A percentile compares a stretch with the other conserved stretches of the same genome.
Evolutionary conservation across 2,113 vertebrate genomes (phyloP).

Genomic region (Hiodon tergisus): DNA sequence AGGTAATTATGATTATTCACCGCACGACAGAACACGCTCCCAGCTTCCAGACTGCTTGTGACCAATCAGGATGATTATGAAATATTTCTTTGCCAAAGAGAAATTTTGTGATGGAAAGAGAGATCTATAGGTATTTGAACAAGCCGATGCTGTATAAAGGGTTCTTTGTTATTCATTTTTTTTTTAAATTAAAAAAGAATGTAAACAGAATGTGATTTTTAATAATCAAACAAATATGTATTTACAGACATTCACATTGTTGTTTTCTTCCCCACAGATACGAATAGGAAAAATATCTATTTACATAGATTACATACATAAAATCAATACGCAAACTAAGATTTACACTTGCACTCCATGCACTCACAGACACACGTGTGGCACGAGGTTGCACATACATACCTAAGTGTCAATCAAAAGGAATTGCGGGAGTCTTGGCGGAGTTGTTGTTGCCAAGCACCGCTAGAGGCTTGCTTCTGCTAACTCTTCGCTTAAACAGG

Average conservation of each 20-base stretch:
- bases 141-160: neutral
- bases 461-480: slow-evolving; percentile 33
- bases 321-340: too few relatives aligned
- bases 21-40: neutral
- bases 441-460: slow-evolving; percentile 40
- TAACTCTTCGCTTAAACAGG: slow-evolving; percentile 31
- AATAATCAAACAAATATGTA: slow-evolving; percentile 14
- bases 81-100: slow-evolving; percentile 4
- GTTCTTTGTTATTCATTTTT: slow-evolving; percentile 7
- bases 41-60: neutral
- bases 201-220: slow-evolving; percentile 12
- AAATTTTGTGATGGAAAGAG: slow-evolving; percentile 3
- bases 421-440: slow-evolving; percentile 36
- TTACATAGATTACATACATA: too few relatives aligned
- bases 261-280: too few relatives aligned
- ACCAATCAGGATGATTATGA: slow-evolving; percentile 14
- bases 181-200: too few relatives aligned
- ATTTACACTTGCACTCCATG: slow-evolving; percentile 4
- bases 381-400: slow-evolving; percentile 39
- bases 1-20: slow-evolving; percentile 6
- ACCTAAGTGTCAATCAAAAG: slow-evolving; percentile 38
- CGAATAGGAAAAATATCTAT: too few relatives aligned
- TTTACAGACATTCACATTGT: neutral
- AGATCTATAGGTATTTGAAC: neutral
- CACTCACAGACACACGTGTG: slow-evolving; percentile 26